Evolutionary conservation across 23 tunicate species (phyloP).

Genomic region (Halocynthia aurantium): DNA sequence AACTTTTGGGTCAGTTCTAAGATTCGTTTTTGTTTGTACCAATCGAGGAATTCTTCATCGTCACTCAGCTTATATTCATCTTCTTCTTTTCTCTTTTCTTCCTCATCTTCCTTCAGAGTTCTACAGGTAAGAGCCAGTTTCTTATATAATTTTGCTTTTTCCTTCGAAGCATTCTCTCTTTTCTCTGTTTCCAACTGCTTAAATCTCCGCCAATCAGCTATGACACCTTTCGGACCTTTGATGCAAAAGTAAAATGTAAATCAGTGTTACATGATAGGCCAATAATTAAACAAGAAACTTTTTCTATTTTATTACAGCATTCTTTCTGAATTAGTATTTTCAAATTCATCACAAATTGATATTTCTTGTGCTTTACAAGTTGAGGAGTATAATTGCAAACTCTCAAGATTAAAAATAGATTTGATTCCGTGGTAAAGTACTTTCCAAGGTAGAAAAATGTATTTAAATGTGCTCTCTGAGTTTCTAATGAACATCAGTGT

Average conservation of each 20-base stretch:
- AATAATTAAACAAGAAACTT: too few relatives aligned
- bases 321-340: too few relatives aligned
- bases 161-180: conserved; percentile 12
- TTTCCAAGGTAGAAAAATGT: too few relatives aligned
- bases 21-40: conserved; percentile 65
- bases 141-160: conserved; percentile 44
- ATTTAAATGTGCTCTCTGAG: too few relatives aligned
- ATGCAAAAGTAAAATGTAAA: not conserved
- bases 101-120: conserved; percentile 31
- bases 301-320: too few relatives aligned
- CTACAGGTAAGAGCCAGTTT: conserved; percentile 66
- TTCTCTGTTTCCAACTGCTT: conserved; percentile 49
- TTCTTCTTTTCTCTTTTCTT: conserved; percentile 9
- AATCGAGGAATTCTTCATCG: conserved; percentile 57
- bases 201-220: conserved; percentile 79
- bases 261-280: not conserved
- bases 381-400: too few relatives aligned
- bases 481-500: not conserved
- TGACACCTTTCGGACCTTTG: conserved; percentile 88
- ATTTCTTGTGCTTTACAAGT: too few relatives aligned
- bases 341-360: too few relatives aligned
- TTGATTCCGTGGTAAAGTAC: too few relatives aligned
- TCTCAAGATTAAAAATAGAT: too few relatives aligned
- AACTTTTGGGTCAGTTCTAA: conserved; percentile 69
- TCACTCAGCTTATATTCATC: conserved; percentile 35